These are phyloP conservation scores for Pyrocephalus nanus DNA, from an alignment of 2,797 vertebrate species.

Conservation along the genomic window DNA sequence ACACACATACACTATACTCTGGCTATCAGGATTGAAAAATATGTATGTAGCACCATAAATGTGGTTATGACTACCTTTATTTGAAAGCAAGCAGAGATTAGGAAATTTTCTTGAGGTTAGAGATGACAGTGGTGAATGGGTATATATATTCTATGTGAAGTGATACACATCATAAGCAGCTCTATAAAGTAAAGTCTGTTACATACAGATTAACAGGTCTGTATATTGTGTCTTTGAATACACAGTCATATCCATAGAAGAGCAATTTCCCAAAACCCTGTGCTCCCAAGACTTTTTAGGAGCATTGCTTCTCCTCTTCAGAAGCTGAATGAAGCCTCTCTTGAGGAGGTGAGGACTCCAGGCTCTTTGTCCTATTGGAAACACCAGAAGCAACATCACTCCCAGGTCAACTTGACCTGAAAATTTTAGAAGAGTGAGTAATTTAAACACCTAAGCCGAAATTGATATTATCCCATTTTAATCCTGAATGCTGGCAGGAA, in stretches of 20 bases:
- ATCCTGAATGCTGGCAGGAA: background rate
- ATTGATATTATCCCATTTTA: background rate
- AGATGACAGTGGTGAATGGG: background rate
- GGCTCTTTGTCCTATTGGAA: background rate
- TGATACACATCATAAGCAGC: background rate
- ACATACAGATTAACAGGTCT: background rate
- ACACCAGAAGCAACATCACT: background rate
- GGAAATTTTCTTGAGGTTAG: background rate
- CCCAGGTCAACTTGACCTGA: background rate
- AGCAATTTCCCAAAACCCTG: background rate
- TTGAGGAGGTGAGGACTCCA: background rate
- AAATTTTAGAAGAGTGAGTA: background rate
- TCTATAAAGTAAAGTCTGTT: background rate
- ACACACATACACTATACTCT: background rate
- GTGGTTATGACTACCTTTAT: background rate
- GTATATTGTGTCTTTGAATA: background rate
- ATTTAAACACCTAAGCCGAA: background rate
- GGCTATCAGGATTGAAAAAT: background rate
- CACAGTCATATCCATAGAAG: background rate
- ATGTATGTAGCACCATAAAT: accelerated
- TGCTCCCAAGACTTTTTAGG: background rate
- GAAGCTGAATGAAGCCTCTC: background rate
- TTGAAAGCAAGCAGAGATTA: background rate
- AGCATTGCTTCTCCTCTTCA: background rate
- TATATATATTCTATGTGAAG: background rate